These are phyloP conservation scores for Rhabditoides inermis DNA, from an alignment of 2,888 invertebrate genomes.

Conservation along the genomic window DNA sequence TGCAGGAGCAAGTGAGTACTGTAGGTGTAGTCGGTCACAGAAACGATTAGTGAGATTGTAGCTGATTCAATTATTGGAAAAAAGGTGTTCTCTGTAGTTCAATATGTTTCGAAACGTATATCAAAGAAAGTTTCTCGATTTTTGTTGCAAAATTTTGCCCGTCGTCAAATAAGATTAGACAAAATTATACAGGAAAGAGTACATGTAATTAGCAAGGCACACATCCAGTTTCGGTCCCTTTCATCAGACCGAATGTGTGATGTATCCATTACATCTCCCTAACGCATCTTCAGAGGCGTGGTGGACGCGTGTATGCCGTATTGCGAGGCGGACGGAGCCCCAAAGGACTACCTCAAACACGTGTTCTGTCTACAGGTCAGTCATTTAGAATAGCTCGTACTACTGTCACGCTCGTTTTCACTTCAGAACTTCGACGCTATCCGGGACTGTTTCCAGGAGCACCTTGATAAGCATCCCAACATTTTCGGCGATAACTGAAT, in stretches of 20 bases:
- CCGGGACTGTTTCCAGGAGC: constrained; percentile 39
- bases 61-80: too few species aligned
- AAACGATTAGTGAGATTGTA: background rate
- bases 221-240: background rate
- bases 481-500: constrained; percentile 42
- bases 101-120: background rate
- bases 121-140: background rate
- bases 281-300: constrained; percentile 22
- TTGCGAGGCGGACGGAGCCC: constrained; percentile 33
- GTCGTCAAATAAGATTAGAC: too few species aligned
- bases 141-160: too few species aligned
- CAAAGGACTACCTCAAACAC: constrained; percentile 42
- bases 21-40: background rate
- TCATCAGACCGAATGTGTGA: background rate
- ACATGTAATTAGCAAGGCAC: background rate
- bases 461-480: constrained; percentile 43
- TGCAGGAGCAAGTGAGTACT: constrained; percentile 38
- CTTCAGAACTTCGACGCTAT: constrained; percentile 42
- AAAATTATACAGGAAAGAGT: constrained; percentile 1
- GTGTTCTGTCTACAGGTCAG: constrained; percentile 44
- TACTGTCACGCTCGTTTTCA: too few species aligned
- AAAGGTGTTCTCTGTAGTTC: background rate
- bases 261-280: background rate
- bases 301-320: constrained; percentile 38
- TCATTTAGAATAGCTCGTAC: too few species aligned